Base-by-base conservation (phyloP, 1,140 invertebrate species). In the Diachasmimorpha longicaudata region DNA sequence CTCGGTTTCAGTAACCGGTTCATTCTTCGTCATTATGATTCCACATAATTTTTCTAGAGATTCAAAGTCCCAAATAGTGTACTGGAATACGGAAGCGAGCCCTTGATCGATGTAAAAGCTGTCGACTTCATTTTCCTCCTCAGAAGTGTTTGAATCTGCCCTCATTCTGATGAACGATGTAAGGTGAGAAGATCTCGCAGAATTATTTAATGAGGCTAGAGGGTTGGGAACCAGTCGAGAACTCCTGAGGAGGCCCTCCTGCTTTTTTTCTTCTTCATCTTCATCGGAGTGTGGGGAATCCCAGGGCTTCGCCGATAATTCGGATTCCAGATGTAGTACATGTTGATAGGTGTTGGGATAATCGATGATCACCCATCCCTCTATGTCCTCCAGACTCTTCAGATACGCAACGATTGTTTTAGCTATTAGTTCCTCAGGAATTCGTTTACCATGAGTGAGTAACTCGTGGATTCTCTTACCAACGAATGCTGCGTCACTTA, bases 331-430 rank as follows among this genome's bases (percentile, higher is more conserved):
- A 39, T 89, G 86, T 79, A 88, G 85, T 42, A 92, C 90, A 84
- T 93, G 90, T 14, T 88, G 80, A 71, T 91, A 90, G 21, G 83
- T 90, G 71, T 87, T 88, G 0, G 92, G 92, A 84, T 91, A 93
- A 81, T 93, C 91, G 69, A 93, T 84, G 21, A 93, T 86, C 44
- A 90, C 90, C 89, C 92, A 93, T 5, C 92, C 92, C 67, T 89
- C 80, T 44, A 90, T 87, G 75, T 89, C 78, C 5, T 79, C 67
- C 42, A 91, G 81, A 39, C 86, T 85, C 84, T 90, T 91, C 19
- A 93, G 77, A 81, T 92, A 93, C 79, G 92, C 91, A 1, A 92
- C 84, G 69, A 93, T 82, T 80, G 91, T 91, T 19, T 89, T 89
- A 0, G 89, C 87, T 39, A 90, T 72, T 10, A 92, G 83, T 77